A percentile compares a stretch with the other conserved stretches of the same genome.
Conservation (phyloP, 2,888 invertebrate species). For the Cryptus armator region DNA sequence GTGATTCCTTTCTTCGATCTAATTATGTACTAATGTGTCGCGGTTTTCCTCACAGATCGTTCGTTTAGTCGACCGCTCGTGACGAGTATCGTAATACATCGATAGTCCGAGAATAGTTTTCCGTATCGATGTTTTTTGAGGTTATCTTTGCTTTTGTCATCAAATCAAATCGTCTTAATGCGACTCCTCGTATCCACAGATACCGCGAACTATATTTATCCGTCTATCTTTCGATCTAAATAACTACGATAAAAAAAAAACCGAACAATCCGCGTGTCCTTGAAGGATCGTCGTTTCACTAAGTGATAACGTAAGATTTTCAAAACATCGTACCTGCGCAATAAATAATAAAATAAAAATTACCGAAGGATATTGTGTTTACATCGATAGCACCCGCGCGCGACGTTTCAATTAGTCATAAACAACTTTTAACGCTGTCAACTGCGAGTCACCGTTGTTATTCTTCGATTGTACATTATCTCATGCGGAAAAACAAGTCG, state of each 20-base stretch:
- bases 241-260: too few species aligned
- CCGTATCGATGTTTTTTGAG: too few species aligned
- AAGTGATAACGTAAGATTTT: background rate
- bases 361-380: background rate
- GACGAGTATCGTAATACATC: too few species aligned
- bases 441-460: background rate
- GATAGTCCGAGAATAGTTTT: too few species aligned
- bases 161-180: too few species aligned
- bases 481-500: constrained; percentile 5
- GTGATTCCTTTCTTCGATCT: background rate
- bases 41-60: background rate
- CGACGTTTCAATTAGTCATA: background rate
- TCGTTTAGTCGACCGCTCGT: background rate
- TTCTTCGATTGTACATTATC: background rate
- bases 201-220: too few species aligned
- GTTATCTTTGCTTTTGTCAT: too few species aligned
- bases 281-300: too few species aligned
- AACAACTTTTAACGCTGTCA: background rate
- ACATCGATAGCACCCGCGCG: background rate
- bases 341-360: background rate
- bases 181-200: too few species aligned
- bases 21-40: background rate
- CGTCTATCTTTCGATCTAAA: too few species aligned
- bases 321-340: background rate
- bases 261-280: too few species aligned